Evolutionary conservation across 2,113 vertebrate genomes (phyloP).

Genomic region (Onychostruthus taczanowskii): DNA sequence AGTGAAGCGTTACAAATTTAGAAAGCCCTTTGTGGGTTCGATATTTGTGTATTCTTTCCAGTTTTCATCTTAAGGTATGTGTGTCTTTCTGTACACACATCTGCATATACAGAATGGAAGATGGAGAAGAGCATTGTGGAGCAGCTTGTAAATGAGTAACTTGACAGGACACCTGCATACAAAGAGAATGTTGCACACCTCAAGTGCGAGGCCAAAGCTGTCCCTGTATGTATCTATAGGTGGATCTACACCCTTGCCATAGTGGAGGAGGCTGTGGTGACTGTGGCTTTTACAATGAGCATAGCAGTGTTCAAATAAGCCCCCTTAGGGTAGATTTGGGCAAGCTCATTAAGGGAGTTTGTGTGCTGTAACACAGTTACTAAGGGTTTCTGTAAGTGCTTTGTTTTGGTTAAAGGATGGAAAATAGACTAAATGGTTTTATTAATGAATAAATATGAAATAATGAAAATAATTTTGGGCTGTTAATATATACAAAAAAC

Average conservation of each 20-base stretch:
- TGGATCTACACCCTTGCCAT: not conserved
- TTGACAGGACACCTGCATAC: not conserved
- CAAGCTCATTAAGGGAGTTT: not conserved
- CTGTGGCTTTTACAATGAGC: not conserved
- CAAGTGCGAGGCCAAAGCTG: not conserved
- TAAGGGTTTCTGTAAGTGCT: not conserved
- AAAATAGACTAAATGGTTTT: not conserved
- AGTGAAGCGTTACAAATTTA: not conserved
- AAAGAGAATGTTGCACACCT: not conserved
- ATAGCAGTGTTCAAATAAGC: not conserved
- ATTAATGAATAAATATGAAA: not conserved
- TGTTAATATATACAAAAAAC: rapidly evolving
- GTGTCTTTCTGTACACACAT: not conserved
- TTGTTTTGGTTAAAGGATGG: not conserved
- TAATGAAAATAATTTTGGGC: not conserved
- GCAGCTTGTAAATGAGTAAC: not conserved
- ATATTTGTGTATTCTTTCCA: not conserved
- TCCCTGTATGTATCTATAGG: not conserved
- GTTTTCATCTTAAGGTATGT: not conserved
- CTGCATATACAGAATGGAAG: not conserved
- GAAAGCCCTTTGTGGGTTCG: not conserved
- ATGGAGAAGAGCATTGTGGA: not conserved
- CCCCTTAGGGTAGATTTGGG: not conserved
- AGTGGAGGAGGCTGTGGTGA: not conserved
- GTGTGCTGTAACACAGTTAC: not conserved